Evolutionary conservation across 2,797 vertebrate species (phyloP).

Genomic region (Hoplostethus atlanticus): DNA sequence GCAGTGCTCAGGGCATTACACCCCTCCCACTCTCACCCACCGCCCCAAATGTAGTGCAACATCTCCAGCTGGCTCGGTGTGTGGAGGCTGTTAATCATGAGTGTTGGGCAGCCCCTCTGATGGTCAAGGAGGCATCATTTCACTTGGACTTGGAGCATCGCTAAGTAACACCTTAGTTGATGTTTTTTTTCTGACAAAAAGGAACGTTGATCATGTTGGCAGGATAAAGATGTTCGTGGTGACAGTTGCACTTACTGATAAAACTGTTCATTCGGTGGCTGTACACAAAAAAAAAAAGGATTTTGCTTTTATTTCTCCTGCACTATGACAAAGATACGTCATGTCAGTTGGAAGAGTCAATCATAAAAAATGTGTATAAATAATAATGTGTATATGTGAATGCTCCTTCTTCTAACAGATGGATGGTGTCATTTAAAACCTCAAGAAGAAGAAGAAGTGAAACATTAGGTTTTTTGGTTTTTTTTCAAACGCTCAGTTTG

Average conservation of each 20-base stretch:
- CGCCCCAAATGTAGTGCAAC: constrained; percentile 51
- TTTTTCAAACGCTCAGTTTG: constrained; percentile 12
- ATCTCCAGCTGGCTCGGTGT: constrained; percentile 52
- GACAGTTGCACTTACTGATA: neutral
- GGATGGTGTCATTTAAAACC: neutral
- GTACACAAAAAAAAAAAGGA: neutral
- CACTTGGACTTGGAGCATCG: constrained; percentile 41
- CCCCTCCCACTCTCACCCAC: constrained; percentile 56
- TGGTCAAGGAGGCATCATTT: constrained; percentile 9
- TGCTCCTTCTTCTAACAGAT: neutral
- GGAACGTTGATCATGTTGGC: neutral
- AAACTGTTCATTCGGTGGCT: neutral
- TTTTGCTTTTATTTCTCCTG: too few species aligned
- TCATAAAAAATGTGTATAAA: constrained; percentile 1
- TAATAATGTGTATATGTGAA: neutral
- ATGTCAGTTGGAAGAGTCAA: neutral
- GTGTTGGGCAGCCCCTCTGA: constrained; percentile 18
- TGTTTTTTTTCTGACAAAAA: constrained; percentile 11
- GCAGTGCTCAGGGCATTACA: constrained; percentile 57
- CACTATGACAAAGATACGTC: too few species aligned
- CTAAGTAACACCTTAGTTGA: constrained; percentile 29
- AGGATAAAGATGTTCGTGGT: neutral
- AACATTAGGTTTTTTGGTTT: neutral
- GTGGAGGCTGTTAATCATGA: constrained; percentile 57
- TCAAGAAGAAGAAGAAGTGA: too few species aligned